Percentiles rank a stretch among this genome's conserved stretches.
Conservation (phyloP, 2,113 vertebrate species). For the Ptychochromis oligacanthus region DNA sequence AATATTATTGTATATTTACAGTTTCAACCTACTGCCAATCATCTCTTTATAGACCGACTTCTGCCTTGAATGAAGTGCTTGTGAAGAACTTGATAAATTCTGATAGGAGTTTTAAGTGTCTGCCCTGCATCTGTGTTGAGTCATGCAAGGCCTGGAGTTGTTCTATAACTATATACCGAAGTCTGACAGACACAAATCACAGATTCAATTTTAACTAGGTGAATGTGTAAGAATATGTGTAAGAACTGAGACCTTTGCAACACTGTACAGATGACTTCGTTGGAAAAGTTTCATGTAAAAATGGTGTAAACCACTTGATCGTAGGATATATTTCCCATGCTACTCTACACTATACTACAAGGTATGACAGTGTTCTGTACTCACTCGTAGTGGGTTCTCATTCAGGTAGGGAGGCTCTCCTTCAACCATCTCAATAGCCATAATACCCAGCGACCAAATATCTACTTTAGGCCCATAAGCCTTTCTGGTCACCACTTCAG, state of each 20-base stretch:
- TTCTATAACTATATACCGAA: neutral
- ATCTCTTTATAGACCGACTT: neutral
- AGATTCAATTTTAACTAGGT: neutral
- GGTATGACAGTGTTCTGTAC: conserved; percentile 27
- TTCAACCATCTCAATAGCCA: conserved; percentile 99
- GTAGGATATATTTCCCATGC: neutral
- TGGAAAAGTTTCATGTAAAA: neutral
- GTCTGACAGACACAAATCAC: neutral
- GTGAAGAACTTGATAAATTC: neutral
- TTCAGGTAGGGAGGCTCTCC: conserved; percentile 99
- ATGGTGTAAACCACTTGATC: neutral
- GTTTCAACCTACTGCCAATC: neutral
- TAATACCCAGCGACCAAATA: conserved; percentile 98
- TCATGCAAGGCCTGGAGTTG: neutral
- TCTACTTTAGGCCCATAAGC: conserved; percentile 98
- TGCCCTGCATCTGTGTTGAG: neutral
- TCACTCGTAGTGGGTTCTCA: conserved; percentile 96
- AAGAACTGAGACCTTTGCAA: neutral
- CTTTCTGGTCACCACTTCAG: conserved; percentile 97
- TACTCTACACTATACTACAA: neutral
- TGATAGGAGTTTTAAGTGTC: neutral
- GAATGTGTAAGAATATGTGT: neutral
- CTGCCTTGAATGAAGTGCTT: no score
- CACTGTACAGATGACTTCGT: neutral
- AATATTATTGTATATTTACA: no score